A percentile compares a stretch with the other conserved stretches of the same genome.
phyloP scores from a whole-genome alignment of 2,113 vertebrate species.

The Lycocorax pyrrhopterus region DNA sequence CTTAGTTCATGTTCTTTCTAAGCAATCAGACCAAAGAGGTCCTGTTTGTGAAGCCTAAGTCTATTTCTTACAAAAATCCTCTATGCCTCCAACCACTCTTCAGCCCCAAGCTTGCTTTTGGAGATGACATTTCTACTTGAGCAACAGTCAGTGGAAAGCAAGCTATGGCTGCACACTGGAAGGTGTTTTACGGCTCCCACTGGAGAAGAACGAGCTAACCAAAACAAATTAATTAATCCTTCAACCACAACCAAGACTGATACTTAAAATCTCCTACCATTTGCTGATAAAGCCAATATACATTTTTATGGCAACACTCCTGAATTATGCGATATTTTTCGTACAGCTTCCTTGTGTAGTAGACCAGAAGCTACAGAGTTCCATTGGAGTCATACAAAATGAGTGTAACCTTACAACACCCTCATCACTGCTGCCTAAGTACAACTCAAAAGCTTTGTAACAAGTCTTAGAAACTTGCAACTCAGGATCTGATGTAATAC shows the following conservation, averaged over 20 bases:
- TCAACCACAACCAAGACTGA: rapidly evolving
- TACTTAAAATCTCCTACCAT: not conserved
- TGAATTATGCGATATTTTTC: rapidly evolving
- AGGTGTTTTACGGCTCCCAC: not conserved
- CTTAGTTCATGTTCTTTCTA: not conserved
- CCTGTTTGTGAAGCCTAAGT: not conserved
- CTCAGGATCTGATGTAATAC: not conserved
- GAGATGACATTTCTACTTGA: not conserved
- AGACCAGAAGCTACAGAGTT: not conserved
- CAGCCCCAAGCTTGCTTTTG: not conserved
- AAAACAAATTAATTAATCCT: not conserved
- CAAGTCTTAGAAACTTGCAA: not conserved
- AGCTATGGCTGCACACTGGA: not conserved
- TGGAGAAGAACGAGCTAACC: not conserved
- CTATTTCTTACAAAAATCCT: not conserved
- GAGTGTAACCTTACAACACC: no score
- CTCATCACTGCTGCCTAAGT: not conserved
- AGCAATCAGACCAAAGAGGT: not conserved
- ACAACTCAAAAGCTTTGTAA: not conserved
- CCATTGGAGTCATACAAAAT: not conserved
- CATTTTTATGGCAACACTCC: not conserved
- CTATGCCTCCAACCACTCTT: not conserved
- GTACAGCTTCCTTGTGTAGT: not conserved
- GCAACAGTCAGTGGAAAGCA: not conserved
- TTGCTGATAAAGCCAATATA: not conserved